These are phyloP conservation scores for Sceloporus tristichus DNA, from an alignment of 2,113 vertebrate species.

Conservation along the genomic window DNA sequence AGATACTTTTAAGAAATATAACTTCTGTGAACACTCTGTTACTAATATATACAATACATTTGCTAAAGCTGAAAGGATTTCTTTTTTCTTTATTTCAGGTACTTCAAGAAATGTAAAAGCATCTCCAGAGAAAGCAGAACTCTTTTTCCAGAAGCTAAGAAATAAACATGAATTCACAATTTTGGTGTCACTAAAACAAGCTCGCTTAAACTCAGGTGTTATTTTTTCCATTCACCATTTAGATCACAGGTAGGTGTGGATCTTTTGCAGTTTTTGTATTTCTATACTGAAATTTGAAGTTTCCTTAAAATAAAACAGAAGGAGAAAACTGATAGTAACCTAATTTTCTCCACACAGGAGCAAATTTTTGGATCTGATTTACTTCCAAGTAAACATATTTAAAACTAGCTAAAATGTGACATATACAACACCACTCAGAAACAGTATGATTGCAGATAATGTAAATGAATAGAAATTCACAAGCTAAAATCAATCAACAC, in stretches of 20 bases:
- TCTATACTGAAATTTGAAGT: conserved; percentile 6
- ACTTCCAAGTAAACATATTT: conserved; percentile 7
- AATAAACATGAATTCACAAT: conserved; percentile 95
- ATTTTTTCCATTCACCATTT: conserved; percentile 94
- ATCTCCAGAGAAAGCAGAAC: conserved; percentile 83
- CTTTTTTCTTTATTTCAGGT: conserved; percentile 77
- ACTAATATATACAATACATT: conserved; percentile 27
- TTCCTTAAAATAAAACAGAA: conserved; percentile 26
- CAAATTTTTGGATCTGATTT: not conserved
- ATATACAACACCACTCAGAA: conserved; percentile 12
- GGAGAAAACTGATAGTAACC: not conserved
- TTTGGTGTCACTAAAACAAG: conserved; percentile 92
- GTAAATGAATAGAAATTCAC: conserved; percentile 39
- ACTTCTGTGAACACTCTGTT: not conserved
- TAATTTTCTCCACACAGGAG: not conserved
- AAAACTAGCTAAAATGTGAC: not conserved
- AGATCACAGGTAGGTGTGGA: conserved; percentile 87
- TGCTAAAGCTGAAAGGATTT: conserved; percentile 22
- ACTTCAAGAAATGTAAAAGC: conserved; percentile 91
- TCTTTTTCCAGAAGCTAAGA: conserved; percentile 91
- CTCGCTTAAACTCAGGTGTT: conserved; percentile 93
- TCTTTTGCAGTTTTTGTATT: not conserved
- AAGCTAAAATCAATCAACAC: conserved; percentile 18
- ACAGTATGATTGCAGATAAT: conserved; percentile 17
- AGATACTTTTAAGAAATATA: not conserved